Evolutionary conservation across 2,888 invertebrate genomes (phyloP).

Genomic region (Troides aeacus): DNA sequence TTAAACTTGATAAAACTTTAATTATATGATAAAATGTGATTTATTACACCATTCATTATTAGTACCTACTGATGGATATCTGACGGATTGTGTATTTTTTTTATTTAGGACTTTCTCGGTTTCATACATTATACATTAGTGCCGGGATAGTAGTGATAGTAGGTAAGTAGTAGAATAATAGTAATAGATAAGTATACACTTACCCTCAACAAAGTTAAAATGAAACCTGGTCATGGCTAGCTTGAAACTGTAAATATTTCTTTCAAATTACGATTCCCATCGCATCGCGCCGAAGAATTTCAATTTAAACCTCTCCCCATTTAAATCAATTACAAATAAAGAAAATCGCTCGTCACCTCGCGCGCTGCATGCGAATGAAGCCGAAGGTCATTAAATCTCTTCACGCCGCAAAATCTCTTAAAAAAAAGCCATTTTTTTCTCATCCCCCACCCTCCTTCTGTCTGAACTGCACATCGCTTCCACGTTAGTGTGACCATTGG

Average conservation of each 20-base stretch:
- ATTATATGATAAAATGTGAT: too few relatives aligned
- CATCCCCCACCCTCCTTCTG: slow-evolving; percentile 42
- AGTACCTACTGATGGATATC: too few relatives aligned
- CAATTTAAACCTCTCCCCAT: slow-evolving; percentile 61
- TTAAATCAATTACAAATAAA: slow-evolving; percentile 74
- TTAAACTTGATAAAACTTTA: background rate
- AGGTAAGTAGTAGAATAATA: too few relatives aligned
- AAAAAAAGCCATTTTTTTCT: slow-evolving; percentile 68
- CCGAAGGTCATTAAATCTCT: slow-evolving; percentile 73
- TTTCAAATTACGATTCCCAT: slow-evolving; percentile 46
- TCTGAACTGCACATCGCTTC: slow-evolving; percentile 47
- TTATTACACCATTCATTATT: too few relatives aligned
- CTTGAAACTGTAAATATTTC: too few relatives aligned
- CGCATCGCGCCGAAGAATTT: slow-evolving; percentile 66
- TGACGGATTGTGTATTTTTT: too few relatives aligned
- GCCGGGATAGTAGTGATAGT: too few relatives aligned
- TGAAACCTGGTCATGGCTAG: too few relatives aligned
- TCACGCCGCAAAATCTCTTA: slow-evolving; percentile 70
- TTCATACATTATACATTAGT: too few relatives aligned
- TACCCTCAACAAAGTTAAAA: too few relatives aligned
- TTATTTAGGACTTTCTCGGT: too few relatives aligned
- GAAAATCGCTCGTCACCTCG: slow-evolving; percentile 62
- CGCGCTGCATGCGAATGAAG: slow-evolving; percentile 64
- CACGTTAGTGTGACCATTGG: slow-evolving; percentile 36
- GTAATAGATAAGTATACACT: too few relatives aligned